These are phyloP conservation scores for Ametastegia equiseti DNA, from an alignment of 2,888 invertebrate species.

Conservation along the genomic window DNA sequence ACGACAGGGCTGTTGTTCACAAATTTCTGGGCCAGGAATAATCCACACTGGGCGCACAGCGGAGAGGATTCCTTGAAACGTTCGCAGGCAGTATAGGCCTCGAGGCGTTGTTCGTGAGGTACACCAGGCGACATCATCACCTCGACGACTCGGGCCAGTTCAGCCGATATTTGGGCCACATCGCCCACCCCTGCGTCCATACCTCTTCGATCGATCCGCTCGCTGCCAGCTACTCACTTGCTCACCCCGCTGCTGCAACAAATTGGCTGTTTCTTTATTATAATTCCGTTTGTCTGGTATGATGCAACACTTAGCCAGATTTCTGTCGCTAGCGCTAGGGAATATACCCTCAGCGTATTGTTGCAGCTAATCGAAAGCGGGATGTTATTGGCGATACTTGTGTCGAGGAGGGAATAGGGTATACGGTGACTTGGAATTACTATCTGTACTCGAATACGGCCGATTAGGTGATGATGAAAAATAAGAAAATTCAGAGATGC, in stretches of 20 bases:
- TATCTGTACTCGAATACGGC: not conserved
- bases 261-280: not conserved
- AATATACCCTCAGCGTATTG: not conserved
- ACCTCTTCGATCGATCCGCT: not conserved
- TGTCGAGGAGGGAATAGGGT: not conserved
- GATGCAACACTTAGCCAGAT: conserved; percentile 22
- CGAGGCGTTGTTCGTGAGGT: conserved; percentile 85
- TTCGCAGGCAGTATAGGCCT: conserved; percentile 91
- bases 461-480: not conserved
- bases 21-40: conserved; percentile 85
- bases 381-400: not conserved
- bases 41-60: conserved; percentile 91
- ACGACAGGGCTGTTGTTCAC: conserved; percentile 87
- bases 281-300: not conserved
- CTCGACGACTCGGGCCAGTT: conserved; percentile 89
- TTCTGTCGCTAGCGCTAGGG: not conserved
- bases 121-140: conserved; percentile 89
- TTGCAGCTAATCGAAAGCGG: not conserved
- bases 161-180: conserved; percentile 85
- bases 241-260: conserved; percentile 10
- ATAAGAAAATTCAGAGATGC: not conserved
- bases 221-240: not conserved
- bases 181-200: conserved; percentile 79
- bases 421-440: not conserved
- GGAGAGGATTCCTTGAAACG: conserved; percentile 92